These are phyloP conservation scores for Rhorus exstirpatorius DNA, from an alignment of 2,888 invertebrate species.

Conservation along the genomic window DNA sequence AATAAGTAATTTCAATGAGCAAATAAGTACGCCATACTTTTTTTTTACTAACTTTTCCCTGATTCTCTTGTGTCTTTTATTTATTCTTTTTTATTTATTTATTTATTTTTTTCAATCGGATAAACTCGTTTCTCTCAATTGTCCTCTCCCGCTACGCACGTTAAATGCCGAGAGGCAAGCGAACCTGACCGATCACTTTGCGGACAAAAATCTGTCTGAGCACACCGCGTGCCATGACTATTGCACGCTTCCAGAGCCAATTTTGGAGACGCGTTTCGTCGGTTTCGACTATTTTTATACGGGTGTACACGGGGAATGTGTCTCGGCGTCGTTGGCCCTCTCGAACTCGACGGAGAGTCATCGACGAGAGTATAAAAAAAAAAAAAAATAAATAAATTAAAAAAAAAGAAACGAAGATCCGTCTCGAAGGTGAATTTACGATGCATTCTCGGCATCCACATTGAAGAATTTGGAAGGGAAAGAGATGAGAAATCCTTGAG, in stretches of 20 bases:
- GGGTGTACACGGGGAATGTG: conserved; percentile 34
- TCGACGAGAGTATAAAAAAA: conserved; percentile 1
- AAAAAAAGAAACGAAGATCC: too few relatives aligned
- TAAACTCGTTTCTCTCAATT: conserved; percentile 18
- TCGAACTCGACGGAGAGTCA: conserved; percentile 3
- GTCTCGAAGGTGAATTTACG: conserved; percentile 40
- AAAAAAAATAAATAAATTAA: too few relatives aligned
- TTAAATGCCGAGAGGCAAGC: neutral
- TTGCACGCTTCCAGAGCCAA: conserved; percentile 13
- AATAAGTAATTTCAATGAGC: too few relatives aligned
- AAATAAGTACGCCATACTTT: too few relatives aligned
- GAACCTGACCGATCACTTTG: conserved; percentile 24
- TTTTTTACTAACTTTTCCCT: too few relatives aligned
- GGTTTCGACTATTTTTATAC: conserved; percentile 44
- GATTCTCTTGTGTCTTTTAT: too few relatives aligned
- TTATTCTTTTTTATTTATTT: too few relatives aligned
- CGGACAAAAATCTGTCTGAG: conserved; percentile 16
- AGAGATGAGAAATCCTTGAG: conserved; percentile 9
- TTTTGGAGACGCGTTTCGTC: conserved; percentile 33
- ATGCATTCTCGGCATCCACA: conserved; percentile 1
- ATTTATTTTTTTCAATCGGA: neutral
- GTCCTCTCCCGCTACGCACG: too few relatives aligned
- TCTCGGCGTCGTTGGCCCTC: conserved; percentile 6
- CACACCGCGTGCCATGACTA: conserved; percentile 23
- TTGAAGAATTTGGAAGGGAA: conserved; percentile 26